A percentile compares a stretch with the other conserved stretches of the same genome.
Conservation (phyloP, 2,888 invertebrate genomes). For the Acronicta aceris region DNA sequence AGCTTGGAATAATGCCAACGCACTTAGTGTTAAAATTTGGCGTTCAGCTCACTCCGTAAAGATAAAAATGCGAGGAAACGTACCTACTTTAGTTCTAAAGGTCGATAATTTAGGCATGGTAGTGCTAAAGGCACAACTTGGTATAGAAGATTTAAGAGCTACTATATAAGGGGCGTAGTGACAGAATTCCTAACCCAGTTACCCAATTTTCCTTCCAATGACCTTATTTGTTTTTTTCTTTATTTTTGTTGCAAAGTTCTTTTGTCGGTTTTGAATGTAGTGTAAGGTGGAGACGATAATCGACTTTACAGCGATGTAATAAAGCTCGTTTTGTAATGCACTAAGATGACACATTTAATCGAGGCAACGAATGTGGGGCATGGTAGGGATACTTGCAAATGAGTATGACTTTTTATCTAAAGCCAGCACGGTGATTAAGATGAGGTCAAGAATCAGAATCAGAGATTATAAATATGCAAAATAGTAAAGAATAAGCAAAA, state of each 20-base stretch:
- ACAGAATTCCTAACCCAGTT: conserved; percentile 48
- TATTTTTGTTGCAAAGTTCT: conserved; percentile 45
- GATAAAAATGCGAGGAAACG: conserved; percentile 43
- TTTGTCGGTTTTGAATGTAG: conserved; percentile 49
- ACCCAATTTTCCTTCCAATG: conserved; percentile 41
- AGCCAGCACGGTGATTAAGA: background rate
- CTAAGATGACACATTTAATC: conserved; percentile 37
- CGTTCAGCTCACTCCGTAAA: conserved; percentile 39
- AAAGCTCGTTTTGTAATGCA: conserved; percentile 26
- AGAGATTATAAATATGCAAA: too few relatives aligned
- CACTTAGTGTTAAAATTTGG: conserved; percentile 54
- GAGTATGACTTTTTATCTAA: conserved; percentile 32
- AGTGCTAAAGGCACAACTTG: conserved; percentile 21
- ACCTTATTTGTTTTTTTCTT: conserved; percentile 50
- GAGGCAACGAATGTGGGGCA: conserved; percentile 39
- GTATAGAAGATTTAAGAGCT: conserved; percentile 37
- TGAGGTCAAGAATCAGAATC: too few relatives aligned
- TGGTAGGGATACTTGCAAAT: conserved; percentile 38
- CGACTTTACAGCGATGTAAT: conserved; percentile 17
- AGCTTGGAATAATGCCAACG: conserved; percentile 49
- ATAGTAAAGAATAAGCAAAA: too few relatives aligned
- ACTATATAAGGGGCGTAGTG: conserved; percentile 26
- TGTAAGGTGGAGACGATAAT: conserved; percentile 15
- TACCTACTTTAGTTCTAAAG: conserved; percentile 45
- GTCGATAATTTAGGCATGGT: conserved; percentile 37